phyloP scores from a whole-genome alignment of 2,113 vertebrate species.

The Pomatostomus ruficeps region DNA sequence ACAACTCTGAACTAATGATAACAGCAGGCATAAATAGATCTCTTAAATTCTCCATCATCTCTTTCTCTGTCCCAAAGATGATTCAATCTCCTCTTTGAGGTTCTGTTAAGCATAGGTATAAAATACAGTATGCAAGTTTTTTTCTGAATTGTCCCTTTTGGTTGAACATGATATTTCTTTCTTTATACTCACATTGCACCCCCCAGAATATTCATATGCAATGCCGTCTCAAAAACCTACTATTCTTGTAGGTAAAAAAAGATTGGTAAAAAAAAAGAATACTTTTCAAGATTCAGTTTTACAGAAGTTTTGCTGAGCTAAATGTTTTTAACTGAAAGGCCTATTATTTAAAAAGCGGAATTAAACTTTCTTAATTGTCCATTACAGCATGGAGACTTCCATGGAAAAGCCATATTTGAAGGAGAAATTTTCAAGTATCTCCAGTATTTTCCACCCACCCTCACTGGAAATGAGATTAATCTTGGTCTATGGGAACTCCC shows the following conservation, averaged over 20 bases:
- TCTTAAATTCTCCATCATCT: constrained; percentile 69
- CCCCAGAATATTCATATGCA: neutral
- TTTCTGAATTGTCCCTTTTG: neutral
- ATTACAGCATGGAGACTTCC: neutral
- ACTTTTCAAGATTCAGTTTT: neutral
- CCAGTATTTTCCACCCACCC: neutral
- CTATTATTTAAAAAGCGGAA: neutral
- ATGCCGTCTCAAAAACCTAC: neutral
- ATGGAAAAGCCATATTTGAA: neutral
- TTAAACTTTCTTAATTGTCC: neutral
- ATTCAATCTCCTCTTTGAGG: constrained; percentile 19
- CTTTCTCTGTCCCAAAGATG: constrained; percentile 41
- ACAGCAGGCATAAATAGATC: neutral
- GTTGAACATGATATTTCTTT: neutral
- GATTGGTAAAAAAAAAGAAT: too few species aligned
- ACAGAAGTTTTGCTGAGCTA: neutral
- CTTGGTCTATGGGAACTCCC: neutral
- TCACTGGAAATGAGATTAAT: neutral
- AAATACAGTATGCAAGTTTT: neutral
- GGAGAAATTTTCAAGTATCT: neutral
- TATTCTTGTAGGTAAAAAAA: neutral
- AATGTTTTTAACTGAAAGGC: neutral
- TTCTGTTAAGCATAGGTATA: neutral
- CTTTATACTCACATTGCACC: neutral
- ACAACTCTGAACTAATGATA: neutral